These are phyloP conservation scores for Drosophila kurseongensis DNA, from an alignment of 1,140 invertebrate species.

Conservation along the genomic window DNA sequence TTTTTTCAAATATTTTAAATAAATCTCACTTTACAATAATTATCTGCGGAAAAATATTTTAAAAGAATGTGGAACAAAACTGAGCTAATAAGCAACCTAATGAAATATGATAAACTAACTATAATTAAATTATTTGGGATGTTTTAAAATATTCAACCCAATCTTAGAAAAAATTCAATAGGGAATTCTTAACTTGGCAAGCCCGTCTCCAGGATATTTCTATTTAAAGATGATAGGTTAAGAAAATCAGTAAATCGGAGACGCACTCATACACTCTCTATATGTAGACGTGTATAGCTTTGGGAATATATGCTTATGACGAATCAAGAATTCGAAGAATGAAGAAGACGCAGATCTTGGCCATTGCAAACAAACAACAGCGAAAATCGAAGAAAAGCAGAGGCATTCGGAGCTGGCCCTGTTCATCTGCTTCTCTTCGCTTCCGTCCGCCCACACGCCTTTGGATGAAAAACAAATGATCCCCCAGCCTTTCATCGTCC, in stretches of 20 bases:
- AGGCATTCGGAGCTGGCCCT: conserved; percentile 20
- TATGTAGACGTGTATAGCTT: conserved; percentile 25
- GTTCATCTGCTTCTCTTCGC: conserved; percentile 2
- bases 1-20: too few relatives aligned
- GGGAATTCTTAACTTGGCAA: neutral
- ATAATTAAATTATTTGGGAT: too few relatives aligned
- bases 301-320: conserved; percentile 44
- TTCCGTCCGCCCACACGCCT: conserved; percentile 9
- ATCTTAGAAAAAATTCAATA: neutral
- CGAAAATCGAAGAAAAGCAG: conserved; percentile 2
- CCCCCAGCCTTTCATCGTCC: neutral
- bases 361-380: conserved; percentile 39
- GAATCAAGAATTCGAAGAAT: conserved; percentile 42
- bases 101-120: too few relatives aligned
- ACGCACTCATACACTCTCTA: conserved; percentile 1
- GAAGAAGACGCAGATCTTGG: conserved; percentile 41
- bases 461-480: conserved; percentile 29
- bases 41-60: too few relatives aligned
- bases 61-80: too few relatives aligned
- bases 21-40: too few relatives aligned
- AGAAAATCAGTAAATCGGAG: neutral
- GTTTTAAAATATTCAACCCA: too few relatives aligned
- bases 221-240: neutral
- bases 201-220: neutral
- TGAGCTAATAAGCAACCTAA: too few relatives aligned